These are phyloP conservation scores for Oncorhynchus mykiss DNA, from an alignment of 2,113 vertebrate genomes.

Conservation along the genomic window DNA sequence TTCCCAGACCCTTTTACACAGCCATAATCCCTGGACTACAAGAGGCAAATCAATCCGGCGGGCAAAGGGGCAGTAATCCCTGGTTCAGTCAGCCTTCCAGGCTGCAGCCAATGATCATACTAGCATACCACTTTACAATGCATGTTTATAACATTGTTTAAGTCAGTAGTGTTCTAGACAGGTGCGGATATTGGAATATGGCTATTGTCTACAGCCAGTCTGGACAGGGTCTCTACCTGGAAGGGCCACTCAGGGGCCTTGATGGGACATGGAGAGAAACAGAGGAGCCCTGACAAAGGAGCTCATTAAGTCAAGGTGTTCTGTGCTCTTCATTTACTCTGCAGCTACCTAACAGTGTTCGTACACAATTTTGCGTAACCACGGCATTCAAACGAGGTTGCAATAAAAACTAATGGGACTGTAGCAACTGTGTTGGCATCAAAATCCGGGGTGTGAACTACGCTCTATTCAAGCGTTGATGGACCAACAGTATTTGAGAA, in stretches of 20 bases:
- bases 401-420: too few species aligned
- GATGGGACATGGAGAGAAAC: background rate
- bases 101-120: background rate
- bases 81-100: background rate
- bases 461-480: too few species aligned
- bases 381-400: too few species aligned
- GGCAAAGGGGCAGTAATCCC: constrained; percentile 4
- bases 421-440: too few species aligned
- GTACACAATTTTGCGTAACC: too few species aligned
- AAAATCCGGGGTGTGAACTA: too few species aligned
- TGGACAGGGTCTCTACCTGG: background rate
- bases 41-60: constrained; percentile 18
- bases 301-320: background rate
- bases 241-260: background rate
- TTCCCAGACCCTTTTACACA: constrained; percentile 3
- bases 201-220: background rate
- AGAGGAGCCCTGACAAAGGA: background rate
- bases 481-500: too few species aligned
- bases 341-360: too few species aligned
- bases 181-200: background rate
- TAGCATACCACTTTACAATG: too few species aligned
- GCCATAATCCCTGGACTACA: constrained; percentile 13
- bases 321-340: background rate
- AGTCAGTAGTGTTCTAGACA: too few species aligned
- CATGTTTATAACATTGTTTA: too few species aligned